A percentile compares a stretch with the other conserved stretches of the same genome.
Evolutionary conservation across 1,140 invertebrate species (phyloP).

Genomic region (Tribolium castaneum): DNA sequence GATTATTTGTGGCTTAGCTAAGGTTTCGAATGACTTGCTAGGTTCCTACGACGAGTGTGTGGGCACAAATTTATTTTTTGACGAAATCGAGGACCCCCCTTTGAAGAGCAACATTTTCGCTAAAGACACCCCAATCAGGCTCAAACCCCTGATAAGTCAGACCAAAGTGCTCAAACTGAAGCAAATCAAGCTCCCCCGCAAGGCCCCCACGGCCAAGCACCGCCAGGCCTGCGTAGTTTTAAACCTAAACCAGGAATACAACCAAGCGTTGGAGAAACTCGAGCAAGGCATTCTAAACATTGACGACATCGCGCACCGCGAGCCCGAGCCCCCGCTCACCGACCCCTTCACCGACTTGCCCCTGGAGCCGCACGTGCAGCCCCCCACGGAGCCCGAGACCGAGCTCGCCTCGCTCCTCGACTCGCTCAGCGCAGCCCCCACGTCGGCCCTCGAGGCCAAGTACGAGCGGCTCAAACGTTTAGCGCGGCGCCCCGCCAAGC

Average conservation of each 20-base stretch:
- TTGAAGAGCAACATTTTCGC: conserved; percentile 39
- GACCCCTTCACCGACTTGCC: not conserved
- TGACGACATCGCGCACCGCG: conserved; percentile 30
- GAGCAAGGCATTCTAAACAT: conserved; percentile 48
- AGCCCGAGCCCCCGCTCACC: not conserved
- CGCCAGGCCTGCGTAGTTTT: conserved; percentile 41
- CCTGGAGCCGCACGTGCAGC: not conserved
- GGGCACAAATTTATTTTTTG: conserved; percentile 56
- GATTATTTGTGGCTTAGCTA: not conserved
- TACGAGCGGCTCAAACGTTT: conserved; percentile 50
- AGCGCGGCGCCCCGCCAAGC: conserved; percentile 42
- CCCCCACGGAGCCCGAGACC: not conserved
- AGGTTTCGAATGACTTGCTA: conserved; percentile 20
- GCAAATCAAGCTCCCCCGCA: conserved; percentile 47
- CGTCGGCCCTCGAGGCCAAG: conserved; percentile 7
- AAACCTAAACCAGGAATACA: conserved; percentile 53
- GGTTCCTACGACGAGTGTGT: conserved; percentile 50
- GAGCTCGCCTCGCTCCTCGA: conserved; percentile 16
- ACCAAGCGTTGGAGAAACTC: conserved; percentile 51
- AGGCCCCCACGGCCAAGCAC: conserved; percentile 22
- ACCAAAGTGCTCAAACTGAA: conserved; percentile 51
- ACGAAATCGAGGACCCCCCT: conserved; percentile 26
- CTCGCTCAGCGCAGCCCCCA: not conserved
- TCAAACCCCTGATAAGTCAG: conserved; percentile 39
- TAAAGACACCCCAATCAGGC: conserved; percentile 36